Evolutionary conservation across 1,140 invertebrate genomes (phyloP).

Genomic region (Leptopilina clavipes): DNA sequence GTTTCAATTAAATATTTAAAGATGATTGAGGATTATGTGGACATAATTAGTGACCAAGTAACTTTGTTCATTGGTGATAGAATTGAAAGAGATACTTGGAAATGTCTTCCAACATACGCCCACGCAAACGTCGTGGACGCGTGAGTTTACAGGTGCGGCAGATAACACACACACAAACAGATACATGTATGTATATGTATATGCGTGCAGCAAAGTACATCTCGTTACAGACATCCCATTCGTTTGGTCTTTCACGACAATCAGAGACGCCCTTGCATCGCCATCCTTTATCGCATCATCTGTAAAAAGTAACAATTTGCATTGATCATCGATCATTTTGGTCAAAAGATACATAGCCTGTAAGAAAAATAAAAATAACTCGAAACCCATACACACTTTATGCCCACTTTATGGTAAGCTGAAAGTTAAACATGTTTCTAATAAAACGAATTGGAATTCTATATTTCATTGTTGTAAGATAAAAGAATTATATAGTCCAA

Average conservation of each 20-base stretch:
- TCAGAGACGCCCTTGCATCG: conserved; percentile 30
- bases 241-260: conserved; percentile 24
- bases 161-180: conserved; percentile 67
- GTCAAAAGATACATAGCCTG: conserved; percentile 3
- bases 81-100: conserved; percentile 30
- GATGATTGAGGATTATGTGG: conserved; percentile 16
- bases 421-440: background rate
- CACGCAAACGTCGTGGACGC: conserved; percentile 57
- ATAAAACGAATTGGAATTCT: background rate
- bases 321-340: conserved; percentile 23
- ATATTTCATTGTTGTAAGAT: background rate
- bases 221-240: conserved; percentile 31
- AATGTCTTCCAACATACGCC: conserved; percentile 60
- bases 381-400: conserved; percentile 5
- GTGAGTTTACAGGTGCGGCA: conserved; percentile 71
- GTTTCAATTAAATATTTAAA: conserved; percentile 10
- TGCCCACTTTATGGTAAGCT: conserved; percentile 13
- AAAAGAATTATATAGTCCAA: background rate
- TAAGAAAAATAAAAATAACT: conserved; percentile 8
- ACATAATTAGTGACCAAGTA: conserved; percentile 22
- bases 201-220: conserved; percentile 40
- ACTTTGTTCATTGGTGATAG: conserved; percentile 14
- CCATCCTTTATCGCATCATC: conserved; percentile 14
- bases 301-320: conserved; percentile 12
- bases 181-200: conserved; percentile 45